Base-by-base conservation (phyloP, 2,113 vertebrate species). In the Ariopsis seemanni region DNA sequence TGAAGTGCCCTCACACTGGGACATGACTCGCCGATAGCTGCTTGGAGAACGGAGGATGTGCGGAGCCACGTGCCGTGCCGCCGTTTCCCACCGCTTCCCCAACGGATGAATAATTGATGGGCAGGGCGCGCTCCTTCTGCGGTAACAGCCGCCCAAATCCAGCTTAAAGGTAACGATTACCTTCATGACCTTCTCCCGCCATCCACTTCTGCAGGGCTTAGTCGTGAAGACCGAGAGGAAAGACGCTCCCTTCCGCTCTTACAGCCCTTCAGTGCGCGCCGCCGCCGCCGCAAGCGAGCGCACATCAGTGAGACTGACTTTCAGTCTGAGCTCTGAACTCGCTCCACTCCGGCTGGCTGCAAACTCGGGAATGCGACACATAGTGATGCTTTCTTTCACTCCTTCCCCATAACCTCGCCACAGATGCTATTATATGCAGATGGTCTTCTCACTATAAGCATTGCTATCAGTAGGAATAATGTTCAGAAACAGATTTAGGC, bases 1-100 rank as follows among this genome's bases (percentile, higher is more conserved):
- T 92, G 93, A 94, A 93, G 94, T 93, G 72, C 93, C 90, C 92
- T 93, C 93, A 90, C 92, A 88, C 79, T 30, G 93, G 92, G 94
- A 94, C 95, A 95, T 96, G 91, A 91, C 95, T 91, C 86, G 93
- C 92, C 93, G 93, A 90, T 90, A 93, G 91, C 91, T 93, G 91
- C 92, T 91, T 90, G 91, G 93, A 93, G 93, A 92, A 91, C 93
- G 92, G 91, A 92, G 83, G 92, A 91, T 90, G 86, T 83, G 82
- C 93, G 84, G 85, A 52, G 88, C 87, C 63, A 90, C 90, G 89
- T 77, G 90, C 91, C 91, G 18, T 90, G 88, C 84, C 77, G 93
- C 91, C 86, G 77, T 88, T 88, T 83, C 87, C 92, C 87, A 77
- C 88, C 55, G 90, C 93, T 92, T 87, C 88, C 91, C 81, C 92